A percentile compares a stretch with the other conserved stretches of the same genome.
phyloP scores from a whole-genome alignment of 2,113 vertebrate species.

The Colossoma macropomum region DNA sequence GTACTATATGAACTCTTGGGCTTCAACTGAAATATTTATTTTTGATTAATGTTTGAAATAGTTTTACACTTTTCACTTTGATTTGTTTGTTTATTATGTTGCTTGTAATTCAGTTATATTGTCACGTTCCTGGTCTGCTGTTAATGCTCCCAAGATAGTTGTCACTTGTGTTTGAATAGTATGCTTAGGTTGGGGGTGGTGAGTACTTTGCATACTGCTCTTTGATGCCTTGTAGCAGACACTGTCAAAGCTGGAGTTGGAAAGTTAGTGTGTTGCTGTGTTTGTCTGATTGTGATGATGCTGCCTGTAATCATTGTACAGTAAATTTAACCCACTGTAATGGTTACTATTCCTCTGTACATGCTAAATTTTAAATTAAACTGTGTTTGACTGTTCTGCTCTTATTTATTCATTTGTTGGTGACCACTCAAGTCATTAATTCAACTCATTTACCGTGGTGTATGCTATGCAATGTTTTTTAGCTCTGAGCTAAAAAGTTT shows the following conservation, averaged over 20 bases:
- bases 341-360: not conserved
- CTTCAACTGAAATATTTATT: constrained; percentile 15
- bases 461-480: not conserved
- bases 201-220: not conserved
- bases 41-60: not conserved
- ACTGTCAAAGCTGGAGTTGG: not conserved
- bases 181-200: not conserved
- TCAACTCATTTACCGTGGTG: not conserved
- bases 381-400: not conserved
- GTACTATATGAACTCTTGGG: not conserved
- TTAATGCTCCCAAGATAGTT: not conserved
- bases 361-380: constrained; percentile 20
- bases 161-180: not conserved
- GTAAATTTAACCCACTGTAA: not conserved
- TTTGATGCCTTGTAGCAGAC: constrained; percentile 1
- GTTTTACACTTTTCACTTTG: not conserved
- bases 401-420: not conserved
- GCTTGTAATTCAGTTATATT: not conserved
- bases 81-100: constrained; percentile 9
- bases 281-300: not conserved
- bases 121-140: not conserved
- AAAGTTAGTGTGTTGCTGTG: not conserved
- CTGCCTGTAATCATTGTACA: not conserved
- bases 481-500: no score
- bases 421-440: not conserved